Evolutionary conservation across 2,113 vertebrate genomes (phyloP).

Genomic region (Dipodomys ordii): DNA sequence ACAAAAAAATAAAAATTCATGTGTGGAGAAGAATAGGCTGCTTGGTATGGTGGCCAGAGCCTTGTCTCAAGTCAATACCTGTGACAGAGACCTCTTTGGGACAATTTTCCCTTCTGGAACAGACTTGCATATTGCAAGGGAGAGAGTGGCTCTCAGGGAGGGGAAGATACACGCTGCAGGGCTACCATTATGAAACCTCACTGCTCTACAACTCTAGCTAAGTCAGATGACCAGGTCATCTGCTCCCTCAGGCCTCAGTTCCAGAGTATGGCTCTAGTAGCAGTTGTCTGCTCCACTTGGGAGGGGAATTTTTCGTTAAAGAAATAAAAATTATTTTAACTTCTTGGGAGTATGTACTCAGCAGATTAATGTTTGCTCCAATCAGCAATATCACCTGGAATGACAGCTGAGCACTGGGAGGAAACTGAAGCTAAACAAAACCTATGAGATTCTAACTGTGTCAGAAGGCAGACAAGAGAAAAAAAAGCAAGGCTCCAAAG

Average conservation of each 20-base stretch:
- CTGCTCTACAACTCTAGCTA: not conserved
- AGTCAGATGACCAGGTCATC: not conserved
- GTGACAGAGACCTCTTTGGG: not conserved
- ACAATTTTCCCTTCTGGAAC: not conserved
- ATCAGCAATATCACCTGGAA: conserved; percentile 2
- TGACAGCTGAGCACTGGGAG: not conserved
- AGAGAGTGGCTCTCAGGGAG: not conserved
- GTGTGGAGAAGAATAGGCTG: conserved; percentile 13
- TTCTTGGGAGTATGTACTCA: not conserved
- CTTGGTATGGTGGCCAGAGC: not conserved
- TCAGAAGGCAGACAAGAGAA: not conserved
- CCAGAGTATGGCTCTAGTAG: not conserved
- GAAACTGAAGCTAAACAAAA: not conserved
- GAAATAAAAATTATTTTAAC: conserved; percentile 5
- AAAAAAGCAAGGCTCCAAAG: not conserved
- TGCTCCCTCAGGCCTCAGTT: not conserved
- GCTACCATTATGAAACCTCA: not conserved
- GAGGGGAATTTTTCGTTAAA: not conserved
- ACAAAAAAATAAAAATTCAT: not conserved
- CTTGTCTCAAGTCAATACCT: not conserved
- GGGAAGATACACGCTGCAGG: too few relatives aligned
- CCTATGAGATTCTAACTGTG: not conserved
- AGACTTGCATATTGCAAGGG: fast-evolving
- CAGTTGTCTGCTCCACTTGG: not conserved
- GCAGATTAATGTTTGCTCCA: not conserved